Evolutionary conservation across 1,140 invertebrate genomes (phyloP).

Genomic region (Caerostris darwini): DNA sequence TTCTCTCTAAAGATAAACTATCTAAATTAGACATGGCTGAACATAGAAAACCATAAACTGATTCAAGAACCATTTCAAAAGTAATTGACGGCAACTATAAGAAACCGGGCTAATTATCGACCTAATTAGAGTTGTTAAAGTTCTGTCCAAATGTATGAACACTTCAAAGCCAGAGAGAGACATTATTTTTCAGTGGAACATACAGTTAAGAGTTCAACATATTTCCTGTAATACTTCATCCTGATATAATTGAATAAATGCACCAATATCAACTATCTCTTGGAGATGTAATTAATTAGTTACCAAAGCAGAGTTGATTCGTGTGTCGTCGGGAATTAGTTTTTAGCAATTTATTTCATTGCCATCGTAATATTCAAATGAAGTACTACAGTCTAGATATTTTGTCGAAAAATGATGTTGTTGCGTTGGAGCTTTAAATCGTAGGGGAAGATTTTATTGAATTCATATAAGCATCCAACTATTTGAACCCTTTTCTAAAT

Average conservation of each 20-base stretch:
- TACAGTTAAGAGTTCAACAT: not conserved
- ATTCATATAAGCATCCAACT: too few species aligned
- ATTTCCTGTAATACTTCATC: not conserved
- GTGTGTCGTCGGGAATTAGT: not conserved
- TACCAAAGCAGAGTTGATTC: not conserved
- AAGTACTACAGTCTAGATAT: not conserved
- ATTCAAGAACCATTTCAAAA: conserved; percentile 2
- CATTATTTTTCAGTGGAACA: not conserved
- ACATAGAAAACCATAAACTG: too few species aligned
- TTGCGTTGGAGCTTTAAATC: too few species aligned
- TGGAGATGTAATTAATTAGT: not conserved
- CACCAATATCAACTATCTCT: not conserved
- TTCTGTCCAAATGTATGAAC: not conserved
- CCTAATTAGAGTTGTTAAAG: not conserved
- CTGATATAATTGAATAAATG: conserved; percentile 1
- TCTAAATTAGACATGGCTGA: too few species aligned
- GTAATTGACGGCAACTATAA: not conserved
- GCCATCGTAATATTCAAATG: not conserved
- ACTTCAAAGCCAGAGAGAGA: not conserved
- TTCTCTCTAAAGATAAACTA: too few species aligned
- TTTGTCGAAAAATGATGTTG: not conserved
- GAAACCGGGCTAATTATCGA: not conserved
- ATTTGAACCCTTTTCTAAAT: too few species aligned
- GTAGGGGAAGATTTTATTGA: too few species aligned
- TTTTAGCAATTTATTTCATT: not conserved